Base-by-base conservation (phyloP, 2,113 vertebrate genomes). In the Dromas ardeola region DNA sequence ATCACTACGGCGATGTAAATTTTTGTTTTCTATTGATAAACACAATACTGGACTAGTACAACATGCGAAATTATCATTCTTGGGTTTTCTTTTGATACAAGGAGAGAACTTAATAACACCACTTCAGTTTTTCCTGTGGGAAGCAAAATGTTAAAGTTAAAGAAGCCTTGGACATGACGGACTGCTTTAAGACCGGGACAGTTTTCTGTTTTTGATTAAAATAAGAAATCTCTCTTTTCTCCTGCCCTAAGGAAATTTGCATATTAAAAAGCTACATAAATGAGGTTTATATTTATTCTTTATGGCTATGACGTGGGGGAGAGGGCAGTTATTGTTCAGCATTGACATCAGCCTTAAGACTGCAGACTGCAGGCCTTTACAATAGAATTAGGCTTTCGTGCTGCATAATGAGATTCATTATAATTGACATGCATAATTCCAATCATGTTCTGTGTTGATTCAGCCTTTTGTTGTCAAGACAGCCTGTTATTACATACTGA, bases 401-500 rank as follows among this genome's bases (percentile, higher is more conserved):
- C 91, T 83, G 94, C 91, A 95, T 97, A 96, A 98, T 97, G 96
- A 97, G 96, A 93, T 93, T 96, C 95, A 69, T 97, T 98, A 93
- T 97, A 96, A 98, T 94, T 94, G 97, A 94, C 97, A 96, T 84
- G 95, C 96, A 94, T 97, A 97, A 97, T 96, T 97, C 97, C 91
- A 95, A 50, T 92, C 92, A 84, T 91, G 91, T 70, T 90, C 93
- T 67, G 36, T 90, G 95, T 86, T 95, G 93, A 88, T 96, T 90
- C 97, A 93, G 38, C 73, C 96, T 95, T 97, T 97, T 96, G 97
- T 97, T 97, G 95, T 77, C 21, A 84, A 97, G 97, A 96, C 94
- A 97, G 97, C 88, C 95, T 81, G 67, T 90, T 97, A 96, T 96
- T 96, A 97, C 63, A 72, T 85, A 92, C 88, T 86, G 55, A 91